Percentiles rank a stretch among this genome's conserved stretches.
These are phyloP conservation scores for Spongilla lacustris DNA, from an alignment of 37 sponge, comb jelly and placozoan species.

Conservation along the genomic window DNA sequence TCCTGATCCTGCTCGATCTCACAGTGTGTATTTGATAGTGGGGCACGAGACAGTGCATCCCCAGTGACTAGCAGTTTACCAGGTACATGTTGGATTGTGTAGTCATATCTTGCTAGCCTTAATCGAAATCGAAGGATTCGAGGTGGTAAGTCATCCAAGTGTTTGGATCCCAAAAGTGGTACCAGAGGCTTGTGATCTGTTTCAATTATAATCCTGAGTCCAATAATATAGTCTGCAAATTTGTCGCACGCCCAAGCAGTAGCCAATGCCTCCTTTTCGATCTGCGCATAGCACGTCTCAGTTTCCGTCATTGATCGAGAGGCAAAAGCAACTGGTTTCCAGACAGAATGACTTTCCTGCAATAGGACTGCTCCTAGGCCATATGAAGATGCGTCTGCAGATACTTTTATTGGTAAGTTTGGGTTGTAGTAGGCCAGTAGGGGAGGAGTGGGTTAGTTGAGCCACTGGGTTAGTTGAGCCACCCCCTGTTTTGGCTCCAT, in stretches of 20 bases:
- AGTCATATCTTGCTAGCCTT: conserved; percentile 22
- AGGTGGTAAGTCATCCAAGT: conserved; percentile 20
- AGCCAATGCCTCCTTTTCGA: background rate
- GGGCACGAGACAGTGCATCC: conserved; percentile 33
- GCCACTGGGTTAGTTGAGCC: too few relatives aligned
- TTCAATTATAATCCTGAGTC: conserved; percentile 9
- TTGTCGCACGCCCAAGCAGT: background rate
- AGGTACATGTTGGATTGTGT: conserved; percentile 24
- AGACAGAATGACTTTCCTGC: background rate
- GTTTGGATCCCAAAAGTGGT: conserved; percentile 17
- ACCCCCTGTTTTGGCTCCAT: too few relatives aligned
- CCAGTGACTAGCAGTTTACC: conserved; percentile 23
- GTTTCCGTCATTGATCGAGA: background rate
- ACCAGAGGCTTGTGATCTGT: conserved; percentile 56
- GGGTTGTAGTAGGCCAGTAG: conserved; percentile 14
- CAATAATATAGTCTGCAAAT: conserved; percentile 30
- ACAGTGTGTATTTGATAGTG: background rate
- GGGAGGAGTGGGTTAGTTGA: too few relatives aligned
- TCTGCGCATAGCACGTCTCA: background rate
- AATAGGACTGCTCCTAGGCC: background rate
- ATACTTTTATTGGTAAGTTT: background rate
- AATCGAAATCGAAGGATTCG: conserved; percentile 38
- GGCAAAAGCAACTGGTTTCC: conserved; percentile 8
- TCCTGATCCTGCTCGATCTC: too few relatives aligned
- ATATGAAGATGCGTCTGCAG: conserved; percentile 6